Conservation (phyloP, 2,797 vertebrate genomes). For the Bradypodion ventrale region DNA sequence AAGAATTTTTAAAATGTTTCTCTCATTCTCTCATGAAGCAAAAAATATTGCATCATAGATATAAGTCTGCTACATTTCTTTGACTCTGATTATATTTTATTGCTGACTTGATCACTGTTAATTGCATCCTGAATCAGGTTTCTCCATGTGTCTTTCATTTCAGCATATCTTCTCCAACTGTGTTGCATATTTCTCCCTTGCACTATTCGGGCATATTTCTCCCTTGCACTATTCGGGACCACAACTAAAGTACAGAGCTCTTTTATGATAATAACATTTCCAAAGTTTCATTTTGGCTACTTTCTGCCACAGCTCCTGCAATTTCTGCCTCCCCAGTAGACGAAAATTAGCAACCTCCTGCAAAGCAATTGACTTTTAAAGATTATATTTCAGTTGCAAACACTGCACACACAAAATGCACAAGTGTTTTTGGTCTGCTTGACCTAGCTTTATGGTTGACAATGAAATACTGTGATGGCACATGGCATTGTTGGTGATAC, state of each 20-base stretch:
- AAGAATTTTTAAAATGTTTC: background rate
- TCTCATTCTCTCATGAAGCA: background rate
- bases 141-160: background rate
- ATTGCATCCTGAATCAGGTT: background rate
- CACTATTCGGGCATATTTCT: too few relatives aligned
- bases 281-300: background rate
- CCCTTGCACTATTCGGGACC: background rate
- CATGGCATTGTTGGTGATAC: too few relatives aligned
- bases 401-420: too few relatives aligned
- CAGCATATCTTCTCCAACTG: background rate
- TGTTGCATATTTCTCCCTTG: background rate
- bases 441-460: too few relatives aligned
- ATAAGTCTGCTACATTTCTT: background rate
- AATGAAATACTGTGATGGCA: too few relatives aligned
- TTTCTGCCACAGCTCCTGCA: background rate
- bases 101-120: background rate
- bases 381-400: background rate
- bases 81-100: slow-evolving; percentile 8
- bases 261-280: background rate
- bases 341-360: background rate
- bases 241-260: background rate
- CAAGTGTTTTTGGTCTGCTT: too few relatives aligned
- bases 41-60: background rate
- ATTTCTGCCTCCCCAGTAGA: background rate
- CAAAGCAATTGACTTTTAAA: background rate